Percentiles rank a stretch among this genome's conserved stretches.
Evolutionary conservation across 2,113 vertebrate genomes (phyloP).

Genomic region (Galemys pyrenaicus): DNA sequence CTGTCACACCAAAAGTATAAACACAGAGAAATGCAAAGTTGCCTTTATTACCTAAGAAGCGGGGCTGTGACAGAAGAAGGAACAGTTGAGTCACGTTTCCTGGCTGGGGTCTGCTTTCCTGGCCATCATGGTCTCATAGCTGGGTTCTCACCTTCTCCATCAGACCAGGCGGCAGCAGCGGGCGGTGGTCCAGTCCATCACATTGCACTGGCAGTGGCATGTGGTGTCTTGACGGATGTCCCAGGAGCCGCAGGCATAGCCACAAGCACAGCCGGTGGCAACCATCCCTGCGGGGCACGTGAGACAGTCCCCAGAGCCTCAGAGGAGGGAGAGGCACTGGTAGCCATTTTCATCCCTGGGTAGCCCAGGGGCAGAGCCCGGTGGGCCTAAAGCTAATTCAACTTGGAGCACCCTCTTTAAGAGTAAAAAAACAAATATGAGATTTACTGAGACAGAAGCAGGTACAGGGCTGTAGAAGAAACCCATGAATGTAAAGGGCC

Average conservation of each 20-base stretch:
- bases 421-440: neutral
- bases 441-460: constrained; percentile 1
- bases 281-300: neutral
- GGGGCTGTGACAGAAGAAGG: neutral
- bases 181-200: constrained; percentile 47
- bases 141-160: neutral
- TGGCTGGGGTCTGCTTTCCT: neutral
- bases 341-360: neutral
- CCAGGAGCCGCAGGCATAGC: constrained; percentile 59
- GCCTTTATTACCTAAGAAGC: constrained; percentile 7
- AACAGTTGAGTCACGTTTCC: neutral
- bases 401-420: neutral
- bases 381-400: neutral
- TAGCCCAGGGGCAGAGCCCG: neutral
- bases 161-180: neutral
- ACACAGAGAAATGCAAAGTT: neutral
- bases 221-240: neutral
- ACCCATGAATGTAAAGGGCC: neutral
- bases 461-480: neutral
- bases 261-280: constrained; percentile 56
- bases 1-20: neutral
- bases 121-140: neutral
- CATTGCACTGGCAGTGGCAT: constrained; percentile 53
- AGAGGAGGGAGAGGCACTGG: neutral
- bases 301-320: neutral